phyloP scores from a whole-genome alignment of 2,113 vertebrate species.

The Dicaeum eximium region DNA sequence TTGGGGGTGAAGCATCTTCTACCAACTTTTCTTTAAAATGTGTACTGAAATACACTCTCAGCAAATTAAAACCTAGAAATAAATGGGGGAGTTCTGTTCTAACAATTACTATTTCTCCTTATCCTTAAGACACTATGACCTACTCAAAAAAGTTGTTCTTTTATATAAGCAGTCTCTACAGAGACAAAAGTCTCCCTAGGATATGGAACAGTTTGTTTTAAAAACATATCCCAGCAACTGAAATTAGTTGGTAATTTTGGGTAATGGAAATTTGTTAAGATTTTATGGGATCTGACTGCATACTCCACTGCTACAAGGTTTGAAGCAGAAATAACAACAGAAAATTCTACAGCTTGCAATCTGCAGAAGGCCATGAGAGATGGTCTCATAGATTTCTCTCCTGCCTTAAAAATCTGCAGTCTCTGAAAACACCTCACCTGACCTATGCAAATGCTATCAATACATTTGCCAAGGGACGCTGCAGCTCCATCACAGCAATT shows the following conservation, averaged over 20 bases:
- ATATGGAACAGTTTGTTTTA: background rate
- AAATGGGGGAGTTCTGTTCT: background rate
- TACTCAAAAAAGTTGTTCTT: background rate
- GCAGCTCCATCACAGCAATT: background rate
- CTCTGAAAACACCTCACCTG: background rate
- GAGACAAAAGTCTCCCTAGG: background rate
- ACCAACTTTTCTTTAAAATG: too few species aligned
- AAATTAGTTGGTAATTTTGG: rapidly evolving
- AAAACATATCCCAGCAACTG: background rate
- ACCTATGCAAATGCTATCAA: background rate
- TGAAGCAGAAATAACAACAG: background rate
- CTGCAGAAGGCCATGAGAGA: background rate
- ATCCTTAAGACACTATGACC: background rate
- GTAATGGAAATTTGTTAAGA: background rate
- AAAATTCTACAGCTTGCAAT: background rate
- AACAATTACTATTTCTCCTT: background rate
- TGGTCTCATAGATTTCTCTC: background rate
- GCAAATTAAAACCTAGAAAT: background rate
- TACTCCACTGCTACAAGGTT: background rate
- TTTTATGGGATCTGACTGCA: background rate
- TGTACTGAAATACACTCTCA: background rate
- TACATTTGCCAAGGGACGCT: background rate
- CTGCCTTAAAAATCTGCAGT: background rate
- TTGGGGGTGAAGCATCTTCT: background rate
- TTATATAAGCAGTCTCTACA: background rate